Base-by-base conservation (phyloP, 1,140 invertebrate species). In the Riptortus pedestris region DNA sequence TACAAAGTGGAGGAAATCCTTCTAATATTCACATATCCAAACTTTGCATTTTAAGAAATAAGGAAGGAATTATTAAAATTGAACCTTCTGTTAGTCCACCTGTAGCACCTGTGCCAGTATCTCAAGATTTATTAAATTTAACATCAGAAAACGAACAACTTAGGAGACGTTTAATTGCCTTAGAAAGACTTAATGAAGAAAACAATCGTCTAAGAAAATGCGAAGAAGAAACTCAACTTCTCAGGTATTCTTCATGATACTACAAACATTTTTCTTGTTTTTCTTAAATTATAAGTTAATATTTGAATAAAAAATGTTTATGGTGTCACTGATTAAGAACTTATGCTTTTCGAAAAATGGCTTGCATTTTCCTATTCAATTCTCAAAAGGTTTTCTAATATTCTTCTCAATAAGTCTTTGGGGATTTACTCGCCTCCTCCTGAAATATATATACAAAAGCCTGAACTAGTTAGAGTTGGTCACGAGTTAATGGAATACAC, bases 1-100 rank as follows among this genome's bases (percentile, higher is more conserved):
- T 26, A 27, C 51, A 55, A 26, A 87, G 88, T 5, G 86, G 87
- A 0, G 83, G 87, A 1, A 78, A 88, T 55, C 89, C 91, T 0
- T 78, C 91, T n/a, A 83, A 90, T 77, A 69, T 93, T 38, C 80
- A 79, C 65, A 81, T 93, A 24, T 80, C 83, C 12, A 80, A 81
- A 26, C 74, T 93, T 38, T 79, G 78, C 20, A 77, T 93, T 66
- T 78, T 74, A 14, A 77, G 90, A 64, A 84, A 84, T 64, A 73
- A 73, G 14, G 79, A 80, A 62, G 91, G 91, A 3, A 75, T 89
- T 1, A 82, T 93, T 45, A 79, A 83, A 64, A 80, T 94, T 24
- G 81, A 86, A 63, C 85, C 85, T 29, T n/a, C 57, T 22, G 9
- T 22, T 3, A 20, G 4, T 24, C 14, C 48, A 28, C n/a, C 5